A percentile compares a stretch with the other conserved stretches of the same genome.
phyloP scores from a whole-genome alignment of 2,888 invertebrate genomes.

The Stratiomys singularior region DNA sequence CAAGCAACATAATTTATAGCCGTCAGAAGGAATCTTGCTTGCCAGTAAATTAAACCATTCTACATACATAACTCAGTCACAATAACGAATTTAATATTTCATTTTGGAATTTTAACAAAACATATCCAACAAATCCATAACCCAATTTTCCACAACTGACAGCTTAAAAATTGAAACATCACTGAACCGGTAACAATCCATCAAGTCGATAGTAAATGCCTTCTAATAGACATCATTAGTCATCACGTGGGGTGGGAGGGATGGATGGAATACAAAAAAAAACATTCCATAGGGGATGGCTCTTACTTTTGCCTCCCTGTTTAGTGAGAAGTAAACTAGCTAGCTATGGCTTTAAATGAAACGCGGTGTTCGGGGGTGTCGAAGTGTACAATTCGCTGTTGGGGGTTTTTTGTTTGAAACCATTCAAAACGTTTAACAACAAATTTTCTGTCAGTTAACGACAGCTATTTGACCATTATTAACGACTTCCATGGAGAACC shows the following conservation, averaged over 20 bases:
- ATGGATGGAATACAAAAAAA: background rate
- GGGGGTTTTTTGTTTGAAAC: background rate
- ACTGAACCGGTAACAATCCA: conserved; percentile 45
- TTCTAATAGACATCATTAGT: conserved; percentile 46
- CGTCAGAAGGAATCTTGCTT: background rate
- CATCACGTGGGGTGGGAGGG: conserved; percentile 21
- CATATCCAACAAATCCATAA: conserved; percentile 34
- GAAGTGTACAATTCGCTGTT: background rate
- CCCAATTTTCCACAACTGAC: conserved; percentile 31
- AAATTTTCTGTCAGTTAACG: conserved; percentile 41
- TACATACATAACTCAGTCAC: background rate
- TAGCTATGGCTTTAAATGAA: background rate
- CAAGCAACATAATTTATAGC: background rate
- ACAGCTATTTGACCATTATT: conserved; percentile 46
- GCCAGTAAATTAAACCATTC: background rate
- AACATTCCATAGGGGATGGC: background rate
- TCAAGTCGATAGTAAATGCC: conserved; percentile 43
- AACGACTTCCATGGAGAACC: background rate
- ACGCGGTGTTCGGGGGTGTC: background rate
- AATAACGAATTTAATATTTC: conserved; percentile 13
- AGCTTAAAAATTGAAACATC: conserved; percentile 46
- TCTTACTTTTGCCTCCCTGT: background rate
- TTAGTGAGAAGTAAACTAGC: background rate
- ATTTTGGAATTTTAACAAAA: conserved; percentile 13
- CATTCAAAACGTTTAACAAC: conserved; percentile 5